These are phyloP conservation scores for Homarus gammarus DNA, from an alignment of 2,888 invertebrate species.

Conservation along the genomic window DNA sequence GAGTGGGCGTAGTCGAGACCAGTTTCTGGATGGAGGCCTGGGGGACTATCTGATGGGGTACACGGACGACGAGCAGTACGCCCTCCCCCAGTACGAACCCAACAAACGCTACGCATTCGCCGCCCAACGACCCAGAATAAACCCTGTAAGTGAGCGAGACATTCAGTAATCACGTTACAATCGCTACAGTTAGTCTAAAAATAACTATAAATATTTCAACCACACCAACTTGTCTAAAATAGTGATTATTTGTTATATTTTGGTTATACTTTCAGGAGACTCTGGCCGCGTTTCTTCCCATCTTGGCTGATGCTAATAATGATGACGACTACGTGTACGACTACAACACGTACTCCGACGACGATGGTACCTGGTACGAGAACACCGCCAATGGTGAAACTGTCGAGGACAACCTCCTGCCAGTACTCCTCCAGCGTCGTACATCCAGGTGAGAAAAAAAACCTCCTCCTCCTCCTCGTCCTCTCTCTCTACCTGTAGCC, in stretches of 20 bases:
- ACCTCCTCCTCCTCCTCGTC: neutral
- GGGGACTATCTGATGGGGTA: conserved; percentile 45
- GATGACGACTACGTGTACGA: conserved; percentile 61
- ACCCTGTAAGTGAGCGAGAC: conserved; percentile 38
- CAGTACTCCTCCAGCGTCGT: conserved; percentile 70
- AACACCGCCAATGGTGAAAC: conserved; percentile 31
- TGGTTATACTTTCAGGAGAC: conserved; percentile 39
- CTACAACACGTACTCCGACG: conserved; percentile 69
- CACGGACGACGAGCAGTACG: conserved; percentile 51
- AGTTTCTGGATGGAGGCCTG: neutral
- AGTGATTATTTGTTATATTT: neutral
- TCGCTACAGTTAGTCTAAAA: too few species aligned
- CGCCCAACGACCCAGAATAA: conserved; percentile 56
- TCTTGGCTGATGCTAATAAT: conserved; percentile 42
- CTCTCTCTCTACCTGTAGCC: conserved; percentile 21
- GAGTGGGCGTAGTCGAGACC: conserved; percentile 38
- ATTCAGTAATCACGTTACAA: neutral
- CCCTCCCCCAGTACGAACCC: conserved; percentile 51
- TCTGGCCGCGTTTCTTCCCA: conserved; percentile 57
- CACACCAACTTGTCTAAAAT: neutral
- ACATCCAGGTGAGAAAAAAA: conserved; percentile 46
- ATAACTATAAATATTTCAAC: neutral
- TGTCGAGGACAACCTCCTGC: conserved; percentile 42
- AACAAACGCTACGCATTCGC: conserved; percentile 45
- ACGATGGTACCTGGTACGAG: conserved; percentile 74